phyloP scores from a whole-genome alignment of 2,888 invertebrate species.

The Drosophila borborema region DNA sequence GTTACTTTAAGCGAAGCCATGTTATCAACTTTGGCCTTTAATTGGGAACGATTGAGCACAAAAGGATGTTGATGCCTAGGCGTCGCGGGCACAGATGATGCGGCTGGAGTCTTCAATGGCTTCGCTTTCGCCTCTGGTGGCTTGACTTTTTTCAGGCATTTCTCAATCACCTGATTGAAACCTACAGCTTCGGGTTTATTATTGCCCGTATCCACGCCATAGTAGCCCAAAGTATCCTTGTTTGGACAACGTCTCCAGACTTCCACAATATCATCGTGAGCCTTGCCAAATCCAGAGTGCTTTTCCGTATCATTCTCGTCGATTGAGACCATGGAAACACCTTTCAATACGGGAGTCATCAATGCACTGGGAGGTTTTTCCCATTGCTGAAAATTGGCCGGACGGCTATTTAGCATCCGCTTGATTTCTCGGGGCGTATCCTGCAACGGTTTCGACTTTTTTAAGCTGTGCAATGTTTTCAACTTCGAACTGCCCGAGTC shows the following conservation, averaged over 20 bases:
- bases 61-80: neutral
- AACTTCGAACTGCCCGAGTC: neutral
- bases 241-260: constrained; percentile 48
- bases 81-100: no score
- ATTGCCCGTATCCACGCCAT: constrained; percentile 32
- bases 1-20: constrained; percentile 33
- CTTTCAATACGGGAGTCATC: neutral
- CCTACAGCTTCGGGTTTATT: constrained; percentile 16
- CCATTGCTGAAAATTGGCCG: neutral
- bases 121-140: neutral
- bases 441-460: neutral
- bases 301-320: neutral
- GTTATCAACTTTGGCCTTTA: constrained; percentile 22
- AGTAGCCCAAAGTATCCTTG: constrained; percentile 46
- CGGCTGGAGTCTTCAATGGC: neutral
- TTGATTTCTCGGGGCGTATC: constrained; percentile 33
- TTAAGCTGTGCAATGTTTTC: neutral
- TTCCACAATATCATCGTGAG: constrained; percentile 35
- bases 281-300: constrained; percentile 22
- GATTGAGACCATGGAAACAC: neutral
- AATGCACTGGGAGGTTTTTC: constrained; percentile 20
- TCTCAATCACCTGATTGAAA: constrained; percentile 3
- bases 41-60: constrained; percentile 35
- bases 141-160: constrained; percentile 20
- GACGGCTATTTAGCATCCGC: constrained; percentile 51